phyloP scores from a whole-genome alignment of 2,888 invertebrate genomes.

The Lasioglossum leucozonium region DNA sequence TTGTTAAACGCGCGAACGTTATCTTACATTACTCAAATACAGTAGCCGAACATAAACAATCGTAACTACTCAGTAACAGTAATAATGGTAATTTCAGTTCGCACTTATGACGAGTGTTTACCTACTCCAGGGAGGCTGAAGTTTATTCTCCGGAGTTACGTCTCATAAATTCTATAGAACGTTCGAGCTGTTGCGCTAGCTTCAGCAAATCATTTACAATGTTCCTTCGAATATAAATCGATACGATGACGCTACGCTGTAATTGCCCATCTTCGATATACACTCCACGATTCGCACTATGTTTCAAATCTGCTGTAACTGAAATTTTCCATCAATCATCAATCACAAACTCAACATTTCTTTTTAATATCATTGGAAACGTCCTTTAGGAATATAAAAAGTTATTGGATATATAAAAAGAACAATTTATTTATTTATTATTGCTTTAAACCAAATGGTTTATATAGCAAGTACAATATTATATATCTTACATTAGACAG shows the following conservation, averaged over 20 bases:
- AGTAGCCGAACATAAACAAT: slow-evolving; percentile 20
- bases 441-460: too few relatives aligned
- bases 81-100: slow-evolving; percentile 19
- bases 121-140: slow-evolving; percentile 8
- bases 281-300: not conserved
- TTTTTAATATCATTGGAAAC: too few relatives aligned
- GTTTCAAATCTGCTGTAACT: not conserved
- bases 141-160: slow-evolving; percentile 4
- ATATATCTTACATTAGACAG: too few relatives aligned
- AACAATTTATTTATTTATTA: too few relatives aligned
- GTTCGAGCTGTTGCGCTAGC: not conserved
- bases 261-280: not conserved
- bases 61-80: slow-evolving; percentile 5
- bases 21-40: slow-evolving; percentile 6
- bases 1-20: not conserved
- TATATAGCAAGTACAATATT: too few relatives aligned
- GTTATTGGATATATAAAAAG: too few relatives aligned
- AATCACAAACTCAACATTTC: too few relatives aligned
- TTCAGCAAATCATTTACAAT: not conserved
- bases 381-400: too few relatives aligned
- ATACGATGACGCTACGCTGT: not conserved
- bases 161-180: slow-evolving; percentile 5
- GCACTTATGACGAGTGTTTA: slow-evolving; percentile 17
- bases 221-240: not conserved
- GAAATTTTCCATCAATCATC: not conserved